phyloP scores from a whole-genome alignment of 2,113 vertebrate genomes.

The Myrmecophaga tridactyla region DNA sequence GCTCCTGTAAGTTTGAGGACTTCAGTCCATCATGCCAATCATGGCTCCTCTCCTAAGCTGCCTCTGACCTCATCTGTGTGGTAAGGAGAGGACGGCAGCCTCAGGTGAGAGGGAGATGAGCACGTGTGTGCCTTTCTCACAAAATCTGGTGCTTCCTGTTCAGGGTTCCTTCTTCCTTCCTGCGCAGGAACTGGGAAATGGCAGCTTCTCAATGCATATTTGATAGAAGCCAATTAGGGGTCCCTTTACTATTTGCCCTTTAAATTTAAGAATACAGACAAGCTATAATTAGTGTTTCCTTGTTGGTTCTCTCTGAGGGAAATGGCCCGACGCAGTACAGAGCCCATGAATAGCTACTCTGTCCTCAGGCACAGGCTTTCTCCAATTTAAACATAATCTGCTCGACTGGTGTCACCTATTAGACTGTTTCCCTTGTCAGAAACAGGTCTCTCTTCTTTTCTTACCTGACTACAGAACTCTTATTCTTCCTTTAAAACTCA shows the following conservation, averaged over 20 bases:
- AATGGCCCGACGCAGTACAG: neutral
- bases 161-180: neutral
- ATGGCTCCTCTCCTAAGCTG: neutral
- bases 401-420: neutral
- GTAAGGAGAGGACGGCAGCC: neutral
- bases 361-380: neutral
- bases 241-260: neutral
- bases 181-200: neutral
- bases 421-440: neutral
- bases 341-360: neutral
- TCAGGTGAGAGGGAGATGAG: neutral
- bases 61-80: neutral
- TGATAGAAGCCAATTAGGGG: neutral
- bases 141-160: neutral
- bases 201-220: neutral
- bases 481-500: neutral
- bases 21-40: neutral
- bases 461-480: neutral
- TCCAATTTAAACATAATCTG: neutral
- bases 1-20: neutral
- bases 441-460: neutral
- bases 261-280: neutral
- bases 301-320: neutral
- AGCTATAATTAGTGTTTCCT: neutral
- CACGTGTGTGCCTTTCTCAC: neutral